phyloP scores from a whole-genome alignment of 2,797 vertebrate species.

The Forpus xanthops region DNA sequence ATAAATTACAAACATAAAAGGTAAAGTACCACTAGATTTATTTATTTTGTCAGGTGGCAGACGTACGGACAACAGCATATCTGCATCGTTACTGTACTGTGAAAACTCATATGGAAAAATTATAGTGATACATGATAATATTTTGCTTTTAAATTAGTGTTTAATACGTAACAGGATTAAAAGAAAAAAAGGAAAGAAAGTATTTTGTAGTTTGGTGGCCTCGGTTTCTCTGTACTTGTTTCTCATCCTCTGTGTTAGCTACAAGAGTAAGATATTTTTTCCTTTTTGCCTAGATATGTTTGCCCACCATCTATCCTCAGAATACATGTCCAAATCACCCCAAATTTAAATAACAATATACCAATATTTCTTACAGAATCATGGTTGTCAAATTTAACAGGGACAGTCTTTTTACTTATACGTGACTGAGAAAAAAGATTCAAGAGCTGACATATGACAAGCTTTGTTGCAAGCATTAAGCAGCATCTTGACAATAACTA shows the following conservation, averaged over 20 bases:
- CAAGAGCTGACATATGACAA: slow-evolving; percentile 74
- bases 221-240: neutral
- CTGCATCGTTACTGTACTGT: neutral
- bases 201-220: neutral
- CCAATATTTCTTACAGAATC: neutral
- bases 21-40: neutral
- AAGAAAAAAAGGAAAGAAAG: neutral
- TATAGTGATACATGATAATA: neutral
- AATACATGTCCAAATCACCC: neutral
- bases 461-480: slow-evolving; percentile 76
- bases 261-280: neutral
- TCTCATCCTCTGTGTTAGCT: neutral
- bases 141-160: neutral
- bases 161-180: neutral
- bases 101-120: neutral
- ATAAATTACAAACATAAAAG: neutral
- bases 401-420: slow-evolving; percentile 1
- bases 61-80: neutral
- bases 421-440: slow-evolving; percentile 48
- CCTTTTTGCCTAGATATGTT: neutral
- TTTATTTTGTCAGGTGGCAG: neutral
- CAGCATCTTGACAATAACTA: slow-evolving; percentile 81
- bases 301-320: neutral
- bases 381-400: slow-evolving; percentile 1
- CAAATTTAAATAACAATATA: neutral